These are phyloP conservation scores for Ophraella communa DNA, from an alignment of 2,888 invertebrate species.

Conservation along the genomic window DNA sequence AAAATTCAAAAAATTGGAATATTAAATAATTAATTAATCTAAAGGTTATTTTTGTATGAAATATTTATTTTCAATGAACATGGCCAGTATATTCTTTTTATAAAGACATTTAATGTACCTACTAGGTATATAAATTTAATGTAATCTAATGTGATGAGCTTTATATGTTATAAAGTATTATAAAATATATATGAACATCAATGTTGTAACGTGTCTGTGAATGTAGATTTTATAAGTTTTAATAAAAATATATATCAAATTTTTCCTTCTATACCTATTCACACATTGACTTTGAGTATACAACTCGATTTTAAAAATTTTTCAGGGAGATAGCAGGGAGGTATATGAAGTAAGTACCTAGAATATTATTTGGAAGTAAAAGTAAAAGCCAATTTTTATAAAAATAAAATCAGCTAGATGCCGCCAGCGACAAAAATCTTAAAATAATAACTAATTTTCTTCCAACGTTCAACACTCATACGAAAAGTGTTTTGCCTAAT, in stretches of 20 bases:
- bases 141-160: slow-evolving; percentile 26
- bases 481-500: too few species aligned
- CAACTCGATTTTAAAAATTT: too few species aligned
- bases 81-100: slow-evolving; percentile 7
- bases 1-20: slow-evolving; percentile 1
- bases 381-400: too few species aligned
- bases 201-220: slow-evolving; percentile 38
- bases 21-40: slow-evolving; percentile 10
- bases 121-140: neutral
- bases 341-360: too few species aligned
- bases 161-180: slow-evolving; percentile 42
- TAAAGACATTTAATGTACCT: slow-evolving; percentile 10
- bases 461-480: too few species aligned
- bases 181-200: slow-evolving; percentile 28
- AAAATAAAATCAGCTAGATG: too few species aligned
- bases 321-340: too few species aligned
- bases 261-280: neutral
- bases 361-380: too few species aligned
- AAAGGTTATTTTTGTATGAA: slow-evolving; percentile 18
- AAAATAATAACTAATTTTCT: too few species aligned
- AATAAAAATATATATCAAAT: slow-evolving; percentile 38
- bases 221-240: slow-evolving; percentile 53
- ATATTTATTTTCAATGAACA: slow-evolving; percentile 15
- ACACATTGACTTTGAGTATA: too few species aligned
- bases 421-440: too few species aligned